Evolutionary conservation across 2,797 vertebrate genomes (phyloP).

Genomic region (Hydrocynus forskahlii): DNA sequence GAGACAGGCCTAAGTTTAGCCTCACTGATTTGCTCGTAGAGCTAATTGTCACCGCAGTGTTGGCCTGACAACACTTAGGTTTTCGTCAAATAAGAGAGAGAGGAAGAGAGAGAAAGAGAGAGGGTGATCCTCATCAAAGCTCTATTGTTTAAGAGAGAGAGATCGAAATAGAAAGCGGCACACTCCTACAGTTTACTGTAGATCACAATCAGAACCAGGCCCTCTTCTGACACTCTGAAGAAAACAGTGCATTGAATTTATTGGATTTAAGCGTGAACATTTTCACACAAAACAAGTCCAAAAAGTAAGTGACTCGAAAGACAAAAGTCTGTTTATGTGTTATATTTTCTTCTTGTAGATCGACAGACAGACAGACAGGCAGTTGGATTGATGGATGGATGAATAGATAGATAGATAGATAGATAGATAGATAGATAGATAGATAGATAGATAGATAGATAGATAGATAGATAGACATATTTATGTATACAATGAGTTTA

Average conservation of each 20-base stretch:
- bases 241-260: background rate
- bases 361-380: no score
- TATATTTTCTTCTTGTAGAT: no score
- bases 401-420: no score
- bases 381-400: no score
- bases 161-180: constrained; percentile 38
- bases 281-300: background rate
- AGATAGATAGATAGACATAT: background rate
- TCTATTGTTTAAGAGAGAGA: constrained; percentile 46
- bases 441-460: background rate
- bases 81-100: constrained; percentile 14
- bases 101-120: background rate
- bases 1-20: constrained; percentile 49
- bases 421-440: background rate
- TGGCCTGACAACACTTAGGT: constrained; percentile 32
- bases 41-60: constrained; percentile 53
- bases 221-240: background rate
- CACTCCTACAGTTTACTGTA: constrained; percentile 28
- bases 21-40: constrained; percentile 38
- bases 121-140: constrained; percentile 42
- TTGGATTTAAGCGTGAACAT: background rate
- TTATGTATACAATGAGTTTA: background rate
- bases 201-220: constrained; percentile 46
- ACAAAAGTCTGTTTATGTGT: no score
- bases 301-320: background rate